Percentiles rank a stretch among this genome's conserved stretches.
These are phyloP conservation scores for Tinamus major DNA, from an alignment of 2,797 vertebrate species.

Conservation along the genomic window DNA sequence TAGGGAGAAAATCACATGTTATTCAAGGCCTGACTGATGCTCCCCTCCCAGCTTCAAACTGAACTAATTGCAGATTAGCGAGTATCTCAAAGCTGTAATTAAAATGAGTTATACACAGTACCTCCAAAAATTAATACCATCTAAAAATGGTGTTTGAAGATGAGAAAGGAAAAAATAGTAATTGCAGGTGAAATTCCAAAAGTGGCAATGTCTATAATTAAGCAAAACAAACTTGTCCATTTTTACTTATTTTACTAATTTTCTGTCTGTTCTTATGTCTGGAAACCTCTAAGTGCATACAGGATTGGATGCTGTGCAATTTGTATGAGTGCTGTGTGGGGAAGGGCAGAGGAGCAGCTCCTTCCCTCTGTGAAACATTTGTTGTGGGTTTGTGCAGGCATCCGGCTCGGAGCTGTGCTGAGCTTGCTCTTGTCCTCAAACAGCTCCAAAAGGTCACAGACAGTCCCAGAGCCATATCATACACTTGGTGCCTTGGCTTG, in stretches of 20 bases:
- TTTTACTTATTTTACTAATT: not conserved
- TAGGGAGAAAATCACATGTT: conserved; percentile 38
- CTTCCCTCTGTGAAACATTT: not conserved
- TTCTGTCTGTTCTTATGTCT: not conserved
- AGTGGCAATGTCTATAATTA: not conserved
- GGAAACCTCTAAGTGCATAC: not conserved
- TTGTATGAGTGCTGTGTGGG: not conserved
- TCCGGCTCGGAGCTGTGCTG: not conserved
- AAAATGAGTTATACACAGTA: not conserved
- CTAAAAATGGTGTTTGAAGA: not conserved
- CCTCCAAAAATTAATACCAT: not conserved
- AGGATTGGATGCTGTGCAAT: not conserved
- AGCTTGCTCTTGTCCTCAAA: not conserved
- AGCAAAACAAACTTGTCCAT: not conserved
- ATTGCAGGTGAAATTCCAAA: not conserved
- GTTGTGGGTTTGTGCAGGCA: not conserved
- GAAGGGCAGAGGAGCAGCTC: not conserved
- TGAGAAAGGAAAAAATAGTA: not conserved
- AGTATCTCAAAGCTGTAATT: conserved; percentile 20
- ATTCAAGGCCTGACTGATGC: not conserved
- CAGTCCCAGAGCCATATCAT: not conserved
- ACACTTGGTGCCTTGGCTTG: not conserved
- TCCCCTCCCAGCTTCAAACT: not conserved
- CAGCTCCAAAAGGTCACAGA: not conserved
- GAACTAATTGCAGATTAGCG: not conserved